Conservation (phyloP, 1,140 invertebrate species). For the Trypoxylus dichotomus region DNA sequence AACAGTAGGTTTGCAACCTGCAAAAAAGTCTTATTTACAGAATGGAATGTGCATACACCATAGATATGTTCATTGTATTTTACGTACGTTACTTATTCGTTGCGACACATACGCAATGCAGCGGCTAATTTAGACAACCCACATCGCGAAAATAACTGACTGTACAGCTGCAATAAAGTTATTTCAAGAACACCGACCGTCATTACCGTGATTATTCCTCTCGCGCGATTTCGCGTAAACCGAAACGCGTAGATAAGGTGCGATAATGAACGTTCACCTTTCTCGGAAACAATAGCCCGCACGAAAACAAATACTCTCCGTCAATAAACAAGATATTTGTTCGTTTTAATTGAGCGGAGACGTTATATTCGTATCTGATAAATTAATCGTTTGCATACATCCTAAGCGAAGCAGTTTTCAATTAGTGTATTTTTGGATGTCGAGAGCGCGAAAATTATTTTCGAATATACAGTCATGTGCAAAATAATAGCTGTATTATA, state of each 20-base stretch:
- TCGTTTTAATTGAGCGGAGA: not conserved
- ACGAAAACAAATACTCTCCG: not conserved
- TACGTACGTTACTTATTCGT: not conserved
- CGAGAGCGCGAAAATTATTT: not conserved
- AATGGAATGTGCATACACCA: not conserved
- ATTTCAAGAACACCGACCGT: not conserved
- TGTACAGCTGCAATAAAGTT: not conserved
- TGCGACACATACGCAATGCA: not conserved
- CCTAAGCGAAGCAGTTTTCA: no score
- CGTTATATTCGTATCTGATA: no score
- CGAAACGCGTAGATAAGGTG: not conserved
- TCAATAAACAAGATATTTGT: not conserved
- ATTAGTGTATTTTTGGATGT: no score
- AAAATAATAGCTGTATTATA: no score
- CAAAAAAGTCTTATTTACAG: not conserved
- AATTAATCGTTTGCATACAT: no score
- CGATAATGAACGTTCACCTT: not conserved
- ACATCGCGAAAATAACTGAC: not conserved
- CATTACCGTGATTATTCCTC: not conserved
- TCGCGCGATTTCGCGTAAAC: not conserved
- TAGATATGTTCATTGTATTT: no score
- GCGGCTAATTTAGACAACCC: not conserved
- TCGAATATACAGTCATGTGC: no score
- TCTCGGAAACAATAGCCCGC: not conserved
- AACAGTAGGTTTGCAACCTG: not conserved